Percentiles rank a stretch among this genome's conserved stretches.
These are phyloP conservation scores for Acanthurus lineatus DNA, from an alignment of 2,797 vertebrate species.

Conservation along the genomic window DNA sequence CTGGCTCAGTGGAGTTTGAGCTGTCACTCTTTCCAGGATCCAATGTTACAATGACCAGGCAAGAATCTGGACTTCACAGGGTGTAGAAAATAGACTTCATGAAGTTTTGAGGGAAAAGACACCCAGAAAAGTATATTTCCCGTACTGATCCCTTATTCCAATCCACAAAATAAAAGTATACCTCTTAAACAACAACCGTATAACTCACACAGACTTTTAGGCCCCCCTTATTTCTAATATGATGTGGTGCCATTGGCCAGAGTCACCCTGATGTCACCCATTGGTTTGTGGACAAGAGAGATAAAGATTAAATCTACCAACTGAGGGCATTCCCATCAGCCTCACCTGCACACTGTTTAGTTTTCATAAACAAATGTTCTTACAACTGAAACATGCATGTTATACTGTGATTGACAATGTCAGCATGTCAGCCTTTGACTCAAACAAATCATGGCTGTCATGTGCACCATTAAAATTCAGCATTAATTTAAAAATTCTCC, in stretches of 20 bases:
- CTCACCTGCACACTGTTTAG: not conserved
- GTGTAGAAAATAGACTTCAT: not conserved
- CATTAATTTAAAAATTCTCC: no score
- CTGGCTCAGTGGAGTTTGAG: constrained; percentile 50
- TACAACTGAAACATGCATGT: no score
- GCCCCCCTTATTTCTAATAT: no score
- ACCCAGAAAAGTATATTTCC: not conserved
- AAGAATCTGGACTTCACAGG: not conserved
- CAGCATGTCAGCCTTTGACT: not conserved
- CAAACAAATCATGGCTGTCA: not conserved
- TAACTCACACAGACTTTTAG: not conserved
- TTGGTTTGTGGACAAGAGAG: no score
- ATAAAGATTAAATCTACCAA: no score
- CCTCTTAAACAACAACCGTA: not conserved
- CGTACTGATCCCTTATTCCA: no score
- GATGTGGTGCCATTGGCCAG: no score
- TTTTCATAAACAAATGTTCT: not conserved
- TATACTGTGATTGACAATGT: not conserved
- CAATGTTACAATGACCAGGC: not conserved
- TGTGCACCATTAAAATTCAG: not conserved
- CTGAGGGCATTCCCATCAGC: no score
- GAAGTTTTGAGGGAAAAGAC: not conserved
- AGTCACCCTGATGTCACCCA: no score
- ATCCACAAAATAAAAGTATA: not conserved
- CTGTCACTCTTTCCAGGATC: constrained; percentile 55